Evolutionary conservation across 2,888 invertebrate species (phyloP).

Genomic region (Drosophila gaucha): DNA sequence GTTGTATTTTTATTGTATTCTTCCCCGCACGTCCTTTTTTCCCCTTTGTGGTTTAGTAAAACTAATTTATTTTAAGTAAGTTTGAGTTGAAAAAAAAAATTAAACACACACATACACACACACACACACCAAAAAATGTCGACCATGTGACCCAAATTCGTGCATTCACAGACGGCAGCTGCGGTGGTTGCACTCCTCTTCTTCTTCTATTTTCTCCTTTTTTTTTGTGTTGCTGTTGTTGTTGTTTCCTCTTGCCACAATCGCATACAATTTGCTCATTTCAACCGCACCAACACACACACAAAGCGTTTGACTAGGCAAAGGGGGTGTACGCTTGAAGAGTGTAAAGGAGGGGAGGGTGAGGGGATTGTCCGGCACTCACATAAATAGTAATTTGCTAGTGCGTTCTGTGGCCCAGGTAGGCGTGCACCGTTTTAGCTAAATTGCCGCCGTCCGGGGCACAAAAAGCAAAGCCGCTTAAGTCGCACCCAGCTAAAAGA

Average conservation of each 20-base stretch:
- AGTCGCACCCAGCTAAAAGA: slow-evolving; percentile 59
- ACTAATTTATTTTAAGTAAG: slow-evolving; percentile 78
- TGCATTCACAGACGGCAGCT: slow-evolving; percentile 43
- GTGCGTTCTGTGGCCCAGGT: slow-evolving; percentile 74
- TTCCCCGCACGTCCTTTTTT: background rate
- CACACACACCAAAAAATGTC: slow-evolving; percentile 43
- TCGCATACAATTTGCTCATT: slow-evolving; percentile 80
- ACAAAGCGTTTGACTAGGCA: slow-evolving; percentile 22
- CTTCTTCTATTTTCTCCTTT: slow-evolving; percentile 14
- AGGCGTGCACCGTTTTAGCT: slow-evolving; percentile 78
- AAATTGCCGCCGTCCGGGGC: slow-evolving; percentile 73
- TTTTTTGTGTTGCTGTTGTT: slow-evolving; percentile 11
- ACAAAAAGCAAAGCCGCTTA: slow-evolving; percentile 73
- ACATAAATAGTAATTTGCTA: slow-evolving; percentile 79
- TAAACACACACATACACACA: slow-evolving; percentile 14
- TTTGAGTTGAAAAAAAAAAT: slow-evolving; percentile 44
- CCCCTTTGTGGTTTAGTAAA: slow-evolving; percentile 67
- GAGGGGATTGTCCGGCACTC: slow-evolving; percentile 48
- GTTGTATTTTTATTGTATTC: slow-evolving; percentile 32
- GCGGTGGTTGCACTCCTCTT: slow-evolving; percentile 27
- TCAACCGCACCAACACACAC: slow-evolving; percentile 62
- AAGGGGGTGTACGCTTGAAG: background rate
- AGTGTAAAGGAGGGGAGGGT: background rate
- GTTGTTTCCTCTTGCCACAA: slow-evolving; percentile 57
- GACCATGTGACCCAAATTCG: slow-evolving; percentile 72